Base-by-base conservation (phyloP, 1,140 invertebrate species). In the Papilio xuthus region DNA sequence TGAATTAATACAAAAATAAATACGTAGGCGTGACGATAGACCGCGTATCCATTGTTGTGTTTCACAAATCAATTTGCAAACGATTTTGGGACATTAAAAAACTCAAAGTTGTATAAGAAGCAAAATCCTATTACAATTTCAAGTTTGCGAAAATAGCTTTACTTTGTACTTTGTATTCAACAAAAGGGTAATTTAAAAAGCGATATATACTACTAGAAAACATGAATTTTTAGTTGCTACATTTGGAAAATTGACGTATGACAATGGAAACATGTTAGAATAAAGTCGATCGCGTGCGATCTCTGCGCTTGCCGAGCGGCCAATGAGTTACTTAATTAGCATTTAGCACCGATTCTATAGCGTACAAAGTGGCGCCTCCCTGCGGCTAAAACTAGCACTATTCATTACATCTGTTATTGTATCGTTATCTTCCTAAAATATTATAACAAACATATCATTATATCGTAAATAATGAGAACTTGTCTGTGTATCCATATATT, bases 1-100 rank as follows among this genome's bases (percentile, higher is more conserved):
- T 76, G 80, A 81, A 84, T 88, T 88, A 86, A 85, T 84, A 84
- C 79, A 83, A 85, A 83, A 84, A 85, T 67, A 56, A 75, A 77
- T 41, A 60, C 80, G 84, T 88, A 81, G 85, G 84, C 83, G 87
- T 85, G 82, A 79, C 83, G 77, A 72, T 42, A 74, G 28, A 3
- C 44, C 63, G 37, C 26, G 84, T 82, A 70, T 81, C 81, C 84
- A 82, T 81, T 79, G 37, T 47, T 18, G 20, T 20, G 23, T 20
- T 56, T 20, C 12, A 28, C 26, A 15, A 67, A 67, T 15, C 50
- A 20, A 53, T 9, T 53, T 47, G 44, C 44, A 18, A 47, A 18
- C 4, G 15, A 18, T 4, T 47, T 47, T 15, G 15, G 44, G 13
- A n/a, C n/a, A 44, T 15, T 13, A 47, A 1, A 3, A 47, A 15